These are phyloP conservation scores for Chamaea fasciata DNA, from an alignment of 2,113 vertebrate genomes.

Conservation along the genomic window DNA sequence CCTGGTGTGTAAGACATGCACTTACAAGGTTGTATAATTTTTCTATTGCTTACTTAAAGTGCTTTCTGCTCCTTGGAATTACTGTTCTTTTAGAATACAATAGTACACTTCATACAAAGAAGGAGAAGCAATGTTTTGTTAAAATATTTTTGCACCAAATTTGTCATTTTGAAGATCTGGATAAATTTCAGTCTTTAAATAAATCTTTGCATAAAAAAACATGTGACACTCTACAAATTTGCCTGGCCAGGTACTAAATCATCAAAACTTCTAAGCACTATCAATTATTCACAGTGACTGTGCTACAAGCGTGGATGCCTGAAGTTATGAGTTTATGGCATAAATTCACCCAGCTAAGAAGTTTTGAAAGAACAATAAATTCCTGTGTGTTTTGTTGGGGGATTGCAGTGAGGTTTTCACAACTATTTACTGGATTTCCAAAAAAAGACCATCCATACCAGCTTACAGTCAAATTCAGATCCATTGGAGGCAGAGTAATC, in stretches of 20 bases:
- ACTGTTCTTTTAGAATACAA: not conserved
- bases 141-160: not conserved
- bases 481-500: not conserved
- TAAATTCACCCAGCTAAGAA: not conserved
- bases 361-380: not conserved
- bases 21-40: not conserved
- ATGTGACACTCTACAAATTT: not conserved
- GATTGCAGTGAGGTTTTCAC: not conserved
- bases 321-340: slow-evolving; percentile 15
- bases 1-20: not conserved
- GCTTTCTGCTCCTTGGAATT: not conserved
- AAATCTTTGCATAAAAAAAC: not conserved
- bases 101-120: not conserved
- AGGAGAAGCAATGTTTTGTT: not conserved
- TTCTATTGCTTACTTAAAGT: not conserved
- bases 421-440: not conserved
- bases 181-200: not conserved
- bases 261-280: slow-evolving; percentile 10
- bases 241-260: not conserved
- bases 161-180: not conserved
- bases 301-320: not conserved
- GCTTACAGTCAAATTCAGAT: not conserved
- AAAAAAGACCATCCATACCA: not conserved
- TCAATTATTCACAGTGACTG: slow-evolving; percentile 10
- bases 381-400: not conserved